Conservation (phyloP, 2,113 vertebrate species). For the Protobothrops mucrosquamatus region DNA sequence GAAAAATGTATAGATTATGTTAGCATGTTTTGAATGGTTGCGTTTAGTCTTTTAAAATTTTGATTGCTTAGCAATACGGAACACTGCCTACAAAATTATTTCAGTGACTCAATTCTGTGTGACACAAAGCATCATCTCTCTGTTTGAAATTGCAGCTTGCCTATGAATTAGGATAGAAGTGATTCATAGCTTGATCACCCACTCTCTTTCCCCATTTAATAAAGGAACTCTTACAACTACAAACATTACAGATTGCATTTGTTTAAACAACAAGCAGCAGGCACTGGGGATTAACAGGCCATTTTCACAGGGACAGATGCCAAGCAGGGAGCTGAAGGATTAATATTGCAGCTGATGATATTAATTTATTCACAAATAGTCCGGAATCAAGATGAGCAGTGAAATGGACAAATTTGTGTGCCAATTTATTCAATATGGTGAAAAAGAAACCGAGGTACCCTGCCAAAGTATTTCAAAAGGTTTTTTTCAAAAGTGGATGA, state of each 20-base stretch:
- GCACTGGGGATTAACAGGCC: not conserved
- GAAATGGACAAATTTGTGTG: not conserved
- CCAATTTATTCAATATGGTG: not conserved
- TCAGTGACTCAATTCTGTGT: conserved; percentile 13
- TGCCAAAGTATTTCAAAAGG: not conserved
- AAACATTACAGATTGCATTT: not conserved
- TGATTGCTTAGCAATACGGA: conserved; percentile 7
- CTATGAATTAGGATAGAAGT: not conserved
- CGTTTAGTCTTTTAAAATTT: not conserved
- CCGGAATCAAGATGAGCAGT: not conserved
- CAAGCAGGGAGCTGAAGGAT: not conserved
- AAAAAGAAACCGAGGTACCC: not conserved
- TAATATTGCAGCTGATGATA: not conserved
- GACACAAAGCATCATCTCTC: not conserved
- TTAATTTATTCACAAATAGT: not conserved
- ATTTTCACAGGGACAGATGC: not conserved
- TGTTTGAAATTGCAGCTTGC: not conserved
- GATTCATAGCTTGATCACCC: not conserved
- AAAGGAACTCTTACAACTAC: not conserved
- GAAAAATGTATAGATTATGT: conserved; percentile 28
- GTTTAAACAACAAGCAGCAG: not conserved
- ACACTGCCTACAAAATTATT: conserved; percentile 5
- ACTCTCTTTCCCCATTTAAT: not conserved
- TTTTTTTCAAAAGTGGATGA: not conserved
- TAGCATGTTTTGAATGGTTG: conserved; percentile 35